These are phyloP conservation scores for Orestias chungarensis DNA, from an alignment of 2,797 vertebrate species.

Conservation along the genomic window DNA sequence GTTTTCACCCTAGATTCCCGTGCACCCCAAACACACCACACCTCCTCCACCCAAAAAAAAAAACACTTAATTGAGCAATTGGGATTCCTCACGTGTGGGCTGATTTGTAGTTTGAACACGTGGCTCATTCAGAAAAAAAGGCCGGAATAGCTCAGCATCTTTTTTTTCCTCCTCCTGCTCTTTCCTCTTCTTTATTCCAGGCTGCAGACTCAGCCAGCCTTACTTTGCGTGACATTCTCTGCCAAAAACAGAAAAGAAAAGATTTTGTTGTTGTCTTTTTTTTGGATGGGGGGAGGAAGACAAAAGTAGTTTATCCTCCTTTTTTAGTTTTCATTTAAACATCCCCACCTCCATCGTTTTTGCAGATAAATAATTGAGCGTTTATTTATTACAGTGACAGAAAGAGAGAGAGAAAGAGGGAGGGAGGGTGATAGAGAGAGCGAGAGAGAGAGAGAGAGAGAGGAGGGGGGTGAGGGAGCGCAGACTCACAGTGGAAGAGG, in stretches of 20 bases:
- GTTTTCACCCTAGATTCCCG: conserved; percentile 78
- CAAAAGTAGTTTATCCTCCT: conserved; percentile 85
- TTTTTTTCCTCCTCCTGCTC: conserved; percentile 65
- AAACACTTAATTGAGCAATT: conserved; percentile 95
- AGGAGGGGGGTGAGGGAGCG: conserved; percentile 75
- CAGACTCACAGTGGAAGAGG: conserved; percentile 68
- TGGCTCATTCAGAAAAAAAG: conserved; percentile 93
- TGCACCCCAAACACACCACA: conserved; percentile 78
- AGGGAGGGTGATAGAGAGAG: too few species aligned
- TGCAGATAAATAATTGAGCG: conserved; percentile 81
- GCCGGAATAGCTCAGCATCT: conserved; percentile 89
- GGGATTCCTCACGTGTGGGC: conserved; percentile 97
- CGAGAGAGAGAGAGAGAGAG: too few species aligned
- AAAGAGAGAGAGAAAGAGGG: too few species aligned
- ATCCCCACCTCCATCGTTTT: conserved; percentile 78
- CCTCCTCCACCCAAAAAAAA: too few species aligned
- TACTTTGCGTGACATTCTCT: conserved; percentile 92
- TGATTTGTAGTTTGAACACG: conserved; percentile 99
- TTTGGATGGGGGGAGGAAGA: conserved; percentile 86
- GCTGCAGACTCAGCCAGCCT: conserved; percentile 80
- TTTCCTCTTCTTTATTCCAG: conserved; percentile 74
- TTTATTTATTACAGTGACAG: conserved; percentile 75
- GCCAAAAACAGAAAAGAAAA: too few species aligned
- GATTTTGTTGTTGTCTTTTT: too few species aligned
- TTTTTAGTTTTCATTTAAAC: conserved; percentile 31